Base-by-base conservation (phyloP, 1,140 invertebrate genomes). In the Tetranychus cinnabarinus region DNA sequence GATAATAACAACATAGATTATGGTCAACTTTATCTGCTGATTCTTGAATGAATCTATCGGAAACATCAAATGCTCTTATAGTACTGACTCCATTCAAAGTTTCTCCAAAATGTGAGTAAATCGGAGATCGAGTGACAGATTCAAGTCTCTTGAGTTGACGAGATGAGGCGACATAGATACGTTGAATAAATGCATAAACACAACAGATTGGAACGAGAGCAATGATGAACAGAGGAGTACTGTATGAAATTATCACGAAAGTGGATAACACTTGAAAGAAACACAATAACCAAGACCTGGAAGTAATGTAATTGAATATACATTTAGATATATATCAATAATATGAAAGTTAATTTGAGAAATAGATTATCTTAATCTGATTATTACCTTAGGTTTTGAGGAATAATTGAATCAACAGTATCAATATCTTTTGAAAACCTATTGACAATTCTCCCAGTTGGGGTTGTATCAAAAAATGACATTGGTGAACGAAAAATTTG, bases 1-100 rank as follows among this genome's bases (percentile, higher is more conserved):
- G 84, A 73, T 84, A 88, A 71, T 86, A 88, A 70, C 84, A 87
- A 37, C 83, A 75, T 75, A 88, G 85, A 75, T 89, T 89, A 68
- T 82, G 79, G 74, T 90, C 75, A 3, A 81, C 71, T 65, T 70
- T 10, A 77, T 69, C 63, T 67, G 72, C 15, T 63, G 58, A 54
- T 71, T 64, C 35, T 4, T 48, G 12, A 5, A 75, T 64, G 59
- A 74, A 75, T 6, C 66, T 60, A 13, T 70, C 64, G 7, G 65
- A 58, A 23, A 64, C 66, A 10, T 64, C 62, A 61, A 68, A 76
- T 4, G 73, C 73, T 57, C 72, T 55, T 56, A 74, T 75, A 45
- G 67, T 72, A 31, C 65, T 64, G 1, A 72, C 68, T 0, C 73
- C 73, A 58, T 66, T 63, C 35, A 75, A 66, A 6, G 72, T 69